A percentile compares a stretch with the other conserved stretches of the same genome.
Evolutionary conservation across 2,888 invertebrate species (phyloP).

Genomic region (Artemia sinica): DNA sequence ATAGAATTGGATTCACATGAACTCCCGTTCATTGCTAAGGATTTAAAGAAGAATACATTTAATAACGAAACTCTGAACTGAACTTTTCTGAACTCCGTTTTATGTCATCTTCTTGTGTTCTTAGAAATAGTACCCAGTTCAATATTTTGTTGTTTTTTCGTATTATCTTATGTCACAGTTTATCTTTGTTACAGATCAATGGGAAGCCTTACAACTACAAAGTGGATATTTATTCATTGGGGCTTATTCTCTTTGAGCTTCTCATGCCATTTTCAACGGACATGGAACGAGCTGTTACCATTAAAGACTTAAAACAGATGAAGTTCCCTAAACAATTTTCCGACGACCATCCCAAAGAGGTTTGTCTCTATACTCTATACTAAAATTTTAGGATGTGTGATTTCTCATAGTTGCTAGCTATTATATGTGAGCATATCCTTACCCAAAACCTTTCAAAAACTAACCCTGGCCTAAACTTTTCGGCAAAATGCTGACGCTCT

Average conservation of each 20-base stretch:
- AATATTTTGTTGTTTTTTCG: neutral
- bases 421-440: no score
- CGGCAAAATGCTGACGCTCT: no score
- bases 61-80: no score
- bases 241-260: constrained; percentile 81
- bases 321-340: constrained; percentile 51
- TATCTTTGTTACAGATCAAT: constrained; percentile 34
- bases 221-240: constrained; percentile 87
- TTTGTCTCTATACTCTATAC: constrained; percentile 31
- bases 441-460: no score
- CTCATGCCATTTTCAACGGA: constrained; percentile 74
- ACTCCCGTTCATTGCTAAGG: no score
- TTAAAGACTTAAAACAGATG: constrained; percentile 46
- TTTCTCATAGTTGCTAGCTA: no score
- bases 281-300: constrained; percentile 60
- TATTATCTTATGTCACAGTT: constrained; percentile 25
- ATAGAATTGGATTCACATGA: no score
- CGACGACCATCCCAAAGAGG: constrained; percentile 48
- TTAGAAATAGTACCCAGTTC: constrained; percentile 12
- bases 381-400: no score
- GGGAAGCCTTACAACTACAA: constrained; percentile 64
- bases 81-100: neutral
- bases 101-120: constrained; percentile 16
- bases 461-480: no score
- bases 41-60: no score